A percentile compares a stretch with the other conserved stretches of the same genome.
These are phyloP conservation scores for Gymnocheta viridis DNA, from an alignment of 2,888 invertebrate genomes.

Conservation along the genomic window DNA sequence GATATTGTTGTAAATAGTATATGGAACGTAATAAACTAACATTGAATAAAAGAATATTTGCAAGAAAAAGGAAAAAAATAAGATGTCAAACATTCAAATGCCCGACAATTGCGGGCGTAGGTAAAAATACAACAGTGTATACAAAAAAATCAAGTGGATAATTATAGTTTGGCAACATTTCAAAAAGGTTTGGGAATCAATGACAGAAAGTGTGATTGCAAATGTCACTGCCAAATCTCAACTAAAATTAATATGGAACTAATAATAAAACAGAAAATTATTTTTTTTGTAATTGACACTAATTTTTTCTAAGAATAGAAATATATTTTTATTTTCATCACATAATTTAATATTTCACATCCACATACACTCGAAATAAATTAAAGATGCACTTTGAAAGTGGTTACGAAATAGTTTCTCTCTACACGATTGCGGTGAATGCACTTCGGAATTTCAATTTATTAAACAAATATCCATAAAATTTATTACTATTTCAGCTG, in stretches of 20 bases:
- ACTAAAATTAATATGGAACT: background rate
- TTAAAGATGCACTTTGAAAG: slow-evolving; percentile 1
- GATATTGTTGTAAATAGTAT: too few species aligned
- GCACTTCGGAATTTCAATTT: background rate
- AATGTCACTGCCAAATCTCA: slow-evolving; percentile 6
- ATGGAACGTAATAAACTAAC: slow-evolving; percentile 15
- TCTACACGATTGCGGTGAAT: background rate
- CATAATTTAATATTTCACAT: background rate
- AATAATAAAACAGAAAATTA: too few species aligned
- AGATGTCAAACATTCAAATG: background rate
- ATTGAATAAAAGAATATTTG: background rate
- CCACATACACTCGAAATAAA: background rate
- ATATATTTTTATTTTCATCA: background rate
- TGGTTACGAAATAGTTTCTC: slow-evolving; percentile 58
- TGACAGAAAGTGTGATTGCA: slow-evolving; percentile 5
- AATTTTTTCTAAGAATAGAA: background rate
- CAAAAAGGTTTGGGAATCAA: slow-evolving; percentile 35
- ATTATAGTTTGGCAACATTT: too few species aligned
- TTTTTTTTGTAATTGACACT: background rate
- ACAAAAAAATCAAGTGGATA: too few species aligned
- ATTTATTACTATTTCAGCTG: background rate
- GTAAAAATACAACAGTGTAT: too few species aligned
- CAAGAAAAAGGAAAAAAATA: background rate
- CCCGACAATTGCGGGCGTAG: too few species aligned
- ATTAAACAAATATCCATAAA: background rate